phyloP scores from a whole-genome alignment of 2,888 invertebrate genomes.

The Tromatobia lineatoria region DNA sequence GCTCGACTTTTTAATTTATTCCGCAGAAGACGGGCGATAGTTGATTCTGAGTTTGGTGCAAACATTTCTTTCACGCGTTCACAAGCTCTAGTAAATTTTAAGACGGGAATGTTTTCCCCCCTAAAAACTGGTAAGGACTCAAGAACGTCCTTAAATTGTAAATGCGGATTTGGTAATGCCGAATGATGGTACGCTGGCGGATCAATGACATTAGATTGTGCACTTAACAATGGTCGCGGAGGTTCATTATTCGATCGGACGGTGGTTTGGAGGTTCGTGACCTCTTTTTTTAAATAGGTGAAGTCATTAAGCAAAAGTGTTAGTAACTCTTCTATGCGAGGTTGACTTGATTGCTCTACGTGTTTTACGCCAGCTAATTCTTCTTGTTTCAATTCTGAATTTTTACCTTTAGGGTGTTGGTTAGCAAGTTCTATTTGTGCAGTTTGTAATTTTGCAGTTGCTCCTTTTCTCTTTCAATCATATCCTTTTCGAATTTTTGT shows the following conservation, averaged over 20 bases:
- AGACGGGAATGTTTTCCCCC: slow-evolving; percentile 19
- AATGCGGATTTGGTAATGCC: not conserved
- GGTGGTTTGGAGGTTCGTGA: too few species aligned
- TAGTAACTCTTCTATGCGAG: too few species aligned
- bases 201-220: not conserved
- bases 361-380: too few species aligned
- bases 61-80: not conserved
- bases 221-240: too few species aligned
- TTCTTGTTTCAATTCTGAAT: not conserved
- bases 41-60: slow-evolving; percentile 3
- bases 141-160: slow-evolving; percentile 9
- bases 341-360: too few species aligned
- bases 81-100: slow-evolving; percentile 41
- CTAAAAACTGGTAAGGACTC: slow-evolving; percentile 19
- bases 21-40: not conserved
- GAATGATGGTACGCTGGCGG: too few species aligned
- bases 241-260: too few species aligned
- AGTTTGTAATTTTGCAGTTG: not conserved
- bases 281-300: too few species aligned
- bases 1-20: slow-evolving; percentile 45
- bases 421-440: not conserved
- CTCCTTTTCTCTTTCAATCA: not conserved
- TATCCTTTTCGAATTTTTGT: not conserved
- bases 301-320: too few species aligned
- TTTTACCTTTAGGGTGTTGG: not conserved